A percentile compares a stretch with the other conserved stretches of the same genome.
These are phyloP conservation scores for Brachionus rotundiformis DNA, from an alignment of 1,140 invertebrate genomes.

Conservation along the genomic window DNA sequence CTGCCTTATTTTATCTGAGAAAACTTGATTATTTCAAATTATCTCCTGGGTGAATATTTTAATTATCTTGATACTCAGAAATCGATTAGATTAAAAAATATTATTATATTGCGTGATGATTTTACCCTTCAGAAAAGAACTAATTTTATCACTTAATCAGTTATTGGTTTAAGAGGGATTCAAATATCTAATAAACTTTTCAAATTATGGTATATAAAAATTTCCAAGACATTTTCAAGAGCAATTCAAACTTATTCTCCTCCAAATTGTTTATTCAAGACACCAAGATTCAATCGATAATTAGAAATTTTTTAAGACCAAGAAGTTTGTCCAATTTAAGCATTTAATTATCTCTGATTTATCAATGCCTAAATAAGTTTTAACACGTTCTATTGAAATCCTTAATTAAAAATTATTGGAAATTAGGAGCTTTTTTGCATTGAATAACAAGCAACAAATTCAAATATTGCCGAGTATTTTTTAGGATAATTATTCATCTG, in stretches of 20 bases:
- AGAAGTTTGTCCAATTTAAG: not conserved
- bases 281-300: not conserved
- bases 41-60: not conserved
- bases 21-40: too few species aligned
- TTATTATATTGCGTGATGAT: not conserved
- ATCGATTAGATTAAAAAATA: not conserved
- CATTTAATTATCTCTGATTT: conserved; percentile 1
- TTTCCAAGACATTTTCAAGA: not conserved
- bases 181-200: not conserved
- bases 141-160: not conserved
- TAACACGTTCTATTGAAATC: not conserved
- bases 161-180: not conserved
- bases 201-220: not conserved
- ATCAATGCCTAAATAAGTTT: not conserved
- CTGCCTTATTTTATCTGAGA: too few species aligned
- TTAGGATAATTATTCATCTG: not conserved
- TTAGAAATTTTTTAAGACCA: not conserved
- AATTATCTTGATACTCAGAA: not conserved
- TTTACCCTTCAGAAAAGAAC: not conserved
- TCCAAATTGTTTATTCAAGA: not conserved
- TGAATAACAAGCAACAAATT: not conserved
- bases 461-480: not conserved
- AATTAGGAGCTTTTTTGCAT: not conserved
- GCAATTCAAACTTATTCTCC: not conserved
- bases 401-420: not conserved